Conservation (phyloP, 2,888 invertebrate genomes). For the Resseliella maxima region DNA sequence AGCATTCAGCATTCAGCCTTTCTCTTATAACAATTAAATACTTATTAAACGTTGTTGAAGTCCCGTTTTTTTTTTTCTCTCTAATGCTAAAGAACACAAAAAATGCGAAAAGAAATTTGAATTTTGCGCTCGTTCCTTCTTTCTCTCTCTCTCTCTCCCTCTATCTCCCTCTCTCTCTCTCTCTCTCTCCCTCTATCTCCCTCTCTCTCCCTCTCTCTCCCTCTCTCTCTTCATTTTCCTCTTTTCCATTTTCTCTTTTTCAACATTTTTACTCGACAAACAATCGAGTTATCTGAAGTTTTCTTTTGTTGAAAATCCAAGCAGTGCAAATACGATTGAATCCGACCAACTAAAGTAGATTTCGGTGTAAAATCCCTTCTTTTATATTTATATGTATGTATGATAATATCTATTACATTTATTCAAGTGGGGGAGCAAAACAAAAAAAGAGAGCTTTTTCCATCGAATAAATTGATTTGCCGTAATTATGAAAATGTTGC, state of each 20-base stretch:
- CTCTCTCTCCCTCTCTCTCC: too few relatives aligned
- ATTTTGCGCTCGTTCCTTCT: too few relatives aligned
- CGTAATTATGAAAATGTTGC: slow-evolving; percentile 6
- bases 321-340: not conserved
- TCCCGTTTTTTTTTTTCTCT: not conserved
- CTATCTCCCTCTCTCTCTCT: too few relatives aligned
- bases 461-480: slow-evolving; percentile 10
- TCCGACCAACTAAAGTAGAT: not conserved
- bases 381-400: too few relatives aligned
- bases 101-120: not conserved
- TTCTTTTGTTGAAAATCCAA: not conserved
- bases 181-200: too few relatives aligned
- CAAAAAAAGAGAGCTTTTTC: not conserved
- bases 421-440: not conserved
- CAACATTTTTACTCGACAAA: not conserved
- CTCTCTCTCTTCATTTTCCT: too few relatives aligned
- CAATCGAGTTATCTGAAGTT: not conserved
- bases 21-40: slow-evolving; percentile 35
- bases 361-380: not conserved
- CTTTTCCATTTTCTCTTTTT: too few relatives aligned
- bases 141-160: too few relatives aligned
- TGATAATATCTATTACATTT: not conserved
- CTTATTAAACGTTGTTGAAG: slow-evolving; percentile 39
- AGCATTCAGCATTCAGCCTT: too few relatives aligned
- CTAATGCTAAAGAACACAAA: too few relatives aligned